Evolutionary conservation across 2,797 vertebrate genomes (phyloP).

Genomic region (Anabacerthia variegaticeps): DNA sequence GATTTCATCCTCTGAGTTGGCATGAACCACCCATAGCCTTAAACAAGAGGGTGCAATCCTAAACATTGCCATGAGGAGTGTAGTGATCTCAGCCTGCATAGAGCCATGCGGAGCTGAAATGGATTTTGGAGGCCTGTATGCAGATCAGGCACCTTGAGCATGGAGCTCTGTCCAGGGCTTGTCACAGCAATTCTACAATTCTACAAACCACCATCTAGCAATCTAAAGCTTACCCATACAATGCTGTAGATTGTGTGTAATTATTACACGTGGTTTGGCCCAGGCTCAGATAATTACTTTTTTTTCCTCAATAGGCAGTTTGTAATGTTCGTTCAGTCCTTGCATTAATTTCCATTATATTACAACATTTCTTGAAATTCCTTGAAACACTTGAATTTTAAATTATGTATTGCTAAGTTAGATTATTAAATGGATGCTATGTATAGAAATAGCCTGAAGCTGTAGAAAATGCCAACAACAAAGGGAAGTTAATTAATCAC

Average conservation of each 20-base stretch:
- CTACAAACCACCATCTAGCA: neutral
- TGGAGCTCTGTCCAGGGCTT: neutral
- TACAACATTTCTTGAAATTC: constrained; percentile 24
- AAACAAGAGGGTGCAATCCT: neutral
- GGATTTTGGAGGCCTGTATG: neutral
- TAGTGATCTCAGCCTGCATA: neutral
- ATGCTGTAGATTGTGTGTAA: neutral
- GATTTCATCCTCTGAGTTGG: neutral
- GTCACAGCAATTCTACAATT: neutral
- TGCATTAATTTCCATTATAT: constrained; percentile 47
- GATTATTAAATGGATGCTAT: constrained; percentile 50
- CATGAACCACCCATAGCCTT: neutral
- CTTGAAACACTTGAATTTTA: constrained; percentile 40
- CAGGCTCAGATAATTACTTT: neutral
- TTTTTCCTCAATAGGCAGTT: constrained; percentile 10
- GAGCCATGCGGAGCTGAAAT: neutral
- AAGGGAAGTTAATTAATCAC: constrained; percentile 56
- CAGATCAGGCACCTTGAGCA: fast-evolving
- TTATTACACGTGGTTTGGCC: neutral
- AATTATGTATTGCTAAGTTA: constrained; percentile 50
- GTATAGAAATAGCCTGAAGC: constrained; percentile 41
- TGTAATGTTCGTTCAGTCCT: constrained; percentile 34
- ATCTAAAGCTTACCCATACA: neutral
- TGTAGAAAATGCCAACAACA: constrained; percentile 27
- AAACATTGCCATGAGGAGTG: neutral